Base-by-base conservation (phyloP, 1,140 invertebrate genomes). In the Eumeta japonica region DNA sequence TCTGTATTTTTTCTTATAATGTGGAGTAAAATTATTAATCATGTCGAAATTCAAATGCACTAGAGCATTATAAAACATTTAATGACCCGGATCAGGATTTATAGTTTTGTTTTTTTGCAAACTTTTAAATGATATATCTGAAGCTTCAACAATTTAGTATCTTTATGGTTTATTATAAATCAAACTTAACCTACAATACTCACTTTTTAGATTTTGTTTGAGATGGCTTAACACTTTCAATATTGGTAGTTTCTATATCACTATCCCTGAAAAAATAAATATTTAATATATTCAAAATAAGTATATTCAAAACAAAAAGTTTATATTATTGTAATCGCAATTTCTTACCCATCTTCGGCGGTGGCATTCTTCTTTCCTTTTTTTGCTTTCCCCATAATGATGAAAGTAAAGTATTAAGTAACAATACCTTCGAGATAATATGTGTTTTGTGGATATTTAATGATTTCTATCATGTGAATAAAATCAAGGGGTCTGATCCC, bases 301-400 rank as follows among this genome's bases (percentile, higher is more conserved):
- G 39, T 31, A 39, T 29, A 28, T 18, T 29, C 15, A 35, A 17
- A 14, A 16, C 28, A 36, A 40, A 17, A 16, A 49, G 41, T 3
- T 39, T 52, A 57, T 66, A 65, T 61, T 57, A 63, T 62, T 66
- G 61, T 48, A 30, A 54, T 46, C 38, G 33, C 37, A 13, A 38
- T 52, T 62, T 75, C 77, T 79, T 72, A 84, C 83, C 81, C 77
- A 45, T 85, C 82, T 28, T 83, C 81, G 30, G 79, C 79, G 47
- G 79, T 79, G 49, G 71, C 79, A 51, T 77, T 75, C 62, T 84
- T 84, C 58, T 82, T 83, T 44, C 78, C 79, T 61, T 84, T 85
- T 76, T 85, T 86, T 44, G 81, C 76, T 70, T 85, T 86, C 46
- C 81, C 83, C 84, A 86, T 86, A 49, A 55, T 74, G 41, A 7